Conservation (phyloP, 2,888 invertebrate genomes). For the Volucella bombylans region DNA sequence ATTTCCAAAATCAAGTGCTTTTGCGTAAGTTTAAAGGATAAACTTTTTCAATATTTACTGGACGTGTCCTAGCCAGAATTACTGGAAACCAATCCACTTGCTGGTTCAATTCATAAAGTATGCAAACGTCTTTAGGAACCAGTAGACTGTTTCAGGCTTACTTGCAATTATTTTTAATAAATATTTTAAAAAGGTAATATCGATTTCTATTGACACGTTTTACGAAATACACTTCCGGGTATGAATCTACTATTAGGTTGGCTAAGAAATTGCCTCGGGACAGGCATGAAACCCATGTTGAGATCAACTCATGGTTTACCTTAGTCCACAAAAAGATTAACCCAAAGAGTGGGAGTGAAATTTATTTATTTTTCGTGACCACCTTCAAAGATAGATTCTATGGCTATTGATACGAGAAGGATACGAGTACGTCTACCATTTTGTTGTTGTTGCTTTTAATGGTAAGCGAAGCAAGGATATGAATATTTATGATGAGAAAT, state of each 20-base stretch:
- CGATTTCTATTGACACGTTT: slow-evolving; percentile 2
- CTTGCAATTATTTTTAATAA: slow-evolving; percentile 38
- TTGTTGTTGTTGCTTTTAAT: background rate
- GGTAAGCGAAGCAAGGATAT: background rate
- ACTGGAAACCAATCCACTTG: slow-evolving; percentile 39
- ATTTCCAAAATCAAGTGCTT: slow-evolving; percentile 28
- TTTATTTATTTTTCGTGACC: slow-evolving; percentile 34
- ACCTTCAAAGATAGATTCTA: background rate
- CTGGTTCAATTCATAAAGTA: slow-evolving; percentile 10
- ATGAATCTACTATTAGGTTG: background rate
- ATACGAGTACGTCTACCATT: background rate
- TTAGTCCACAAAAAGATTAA: slow-evolving; percentile 12
- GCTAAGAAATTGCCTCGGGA: background rate
- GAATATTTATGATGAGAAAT: slow-evolving; percentile 33
- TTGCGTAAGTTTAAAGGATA: background rate
- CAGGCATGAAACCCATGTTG: background rate
- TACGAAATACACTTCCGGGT: no score
- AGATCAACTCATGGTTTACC: slow-evolving; percentile 1
- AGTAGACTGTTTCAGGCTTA: slow-evolving; percentile 25
- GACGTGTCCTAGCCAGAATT: background rate
- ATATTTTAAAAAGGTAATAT: slow-evolving; percentile 31
- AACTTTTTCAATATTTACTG: slow-evolving; percentile 14
- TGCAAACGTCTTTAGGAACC: slow-evolving; percentile 30
- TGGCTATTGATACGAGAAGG: background rate
- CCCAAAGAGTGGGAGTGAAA: background rate